Evolutionary conservation across 2,113 vertebrate genomes (phyloP).

Genomic region (Brienomyrus brachyistius): DNA sequence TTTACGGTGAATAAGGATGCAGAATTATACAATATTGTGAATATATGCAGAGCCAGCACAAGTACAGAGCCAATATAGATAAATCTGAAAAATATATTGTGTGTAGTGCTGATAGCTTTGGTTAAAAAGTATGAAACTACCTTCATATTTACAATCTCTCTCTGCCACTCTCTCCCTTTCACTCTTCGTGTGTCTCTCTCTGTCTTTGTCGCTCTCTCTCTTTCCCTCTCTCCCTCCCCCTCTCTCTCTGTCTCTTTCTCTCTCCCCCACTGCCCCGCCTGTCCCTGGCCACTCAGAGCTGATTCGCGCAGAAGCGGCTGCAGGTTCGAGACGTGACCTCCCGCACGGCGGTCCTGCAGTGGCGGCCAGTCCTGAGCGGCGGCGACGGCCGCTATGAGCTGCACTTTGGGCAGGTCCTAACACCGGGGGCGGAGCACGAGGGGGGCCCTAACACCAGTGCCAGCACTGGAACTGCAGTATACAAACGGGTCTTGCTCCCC

Average conservation of each 20-base stretch:
- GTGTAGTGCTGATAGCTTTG: background rate
- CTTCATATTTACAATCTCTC: background rate
- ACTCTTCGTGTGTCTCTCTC: background rate
- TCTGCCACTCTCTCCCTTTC: background rate
- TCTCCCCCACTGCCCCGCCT: background rate
- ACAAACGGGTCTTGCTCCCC: conserved; percentile 40
- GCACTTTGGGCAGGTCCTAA: conserved; percentile 38
- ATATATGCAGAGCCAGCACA: background rate
- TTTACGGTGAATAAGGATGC: background rate
- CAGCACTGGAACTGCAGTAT: background rate
- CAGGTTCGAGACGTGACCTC: conserved; percentile 63
- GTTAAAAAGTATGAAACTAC: background rate
- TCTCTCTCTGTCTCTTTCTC: no score
- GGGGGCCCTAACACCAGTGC: background rate
- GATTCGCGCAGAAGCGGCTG: conserved; percentile 61
- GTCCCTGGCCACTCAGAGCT: conserved; percentile 54
- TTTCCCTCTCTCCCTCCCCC: background rate
- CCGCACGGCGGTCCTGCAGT: conserved; percentile 64
- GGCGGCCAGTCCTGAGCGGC: conserved; percentile 62
- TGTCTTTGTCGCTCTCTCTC: background rate
- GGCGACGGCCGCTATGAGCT: conserved; percentile 61
- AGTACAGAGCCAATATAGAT: background rate
- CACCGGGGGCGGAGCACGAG: no score
- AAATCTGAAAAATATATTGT: background rate
- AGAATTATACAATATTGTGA: background rate